A percentile compares a stretch with the other conserved stretches of the same genome.
These are phyloP conservation scores for Rhea pennata DNA, from an alignment of 2,113 vertebrate genomes.

Conservation along the genomic window DNA sequence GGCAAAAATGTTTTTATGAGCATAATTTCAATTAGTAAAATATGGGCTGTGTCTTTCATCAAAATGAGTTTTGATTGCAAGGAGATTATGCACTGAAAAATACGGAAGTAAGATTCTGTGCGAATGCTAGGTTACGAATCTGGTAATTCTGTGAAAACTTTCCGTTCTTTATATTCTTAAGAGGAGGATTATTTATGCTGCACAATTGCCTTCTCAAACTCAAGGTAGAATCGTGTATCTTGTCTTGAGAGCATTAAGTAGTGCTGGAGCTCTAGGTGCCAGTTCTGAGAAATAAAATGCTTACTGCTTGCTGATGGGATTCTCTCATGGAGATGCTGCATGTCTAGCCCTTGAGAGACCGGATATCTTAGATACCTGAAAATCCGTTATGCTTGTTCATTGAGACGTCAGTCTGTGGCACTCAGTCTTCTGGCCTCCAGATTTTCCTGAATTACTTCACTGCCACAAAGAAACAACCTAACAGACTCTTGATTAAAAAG, in stretches of 20 bases:
- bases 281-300: background rate
- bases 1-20: background rate
- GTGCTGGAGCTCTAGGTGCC: background rate
- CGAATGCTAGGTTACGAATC: background rate
- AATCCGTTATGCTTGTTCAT: background rate
- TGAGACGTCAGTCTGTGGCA: background rate
- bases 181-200: background rate
- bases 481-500: background rate
- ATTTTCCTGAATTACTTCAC: constrained; percentile 9
- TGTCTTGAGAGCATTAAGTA: background rate
- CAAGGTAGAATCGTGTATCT: background rate
- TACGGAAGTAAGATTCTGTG: background rate
- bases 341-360: background rate
- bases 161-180: background rate
- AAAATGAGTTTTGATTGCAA: background rate
- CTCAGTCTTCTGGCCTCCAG: background rate
- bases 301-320: constrained; percentile 16
- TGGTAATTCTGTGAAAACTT: background rate
- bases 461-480: background rate
- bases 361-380: constrained; percentile 38
- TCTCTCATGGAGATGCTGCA: background rate
- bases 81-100: background rate
- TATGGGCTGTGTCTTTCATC: background rate
- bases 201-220: background rate
- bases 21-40: background rate